These are phyloP conservation scores for Aleiodes leptofemur DNA, from an alignment of 2,888 invertebrate species.

Conservation along the genomic window DNA sequence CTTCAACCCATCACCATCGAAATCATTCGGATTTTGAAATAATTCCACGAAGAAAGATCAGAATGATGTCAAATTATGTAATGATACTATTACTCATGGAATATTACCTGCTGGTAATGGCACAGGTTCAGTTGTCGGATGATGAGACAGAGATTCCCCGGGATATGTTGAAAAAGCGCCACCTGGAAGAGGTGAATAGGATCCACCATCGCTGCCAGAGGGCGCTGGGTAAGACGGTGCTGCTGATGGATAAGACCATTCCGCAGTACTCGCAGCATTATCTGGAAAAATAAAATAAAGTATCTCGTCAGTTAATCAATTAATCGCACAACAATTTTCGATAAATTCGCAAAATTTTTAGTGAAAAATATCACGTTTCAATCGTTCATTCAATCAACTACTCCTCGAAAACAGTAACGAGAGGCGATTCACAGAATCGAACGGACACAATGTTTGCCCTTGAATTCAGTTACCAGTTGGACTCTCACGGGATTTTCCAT, in stretches of 20 bases:
- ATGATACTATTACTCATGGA: not conserved
- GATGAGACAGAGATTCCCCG: slow-evolving; percentile 72
- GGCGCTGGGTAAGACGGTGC: slow-evolving; percentile 71
- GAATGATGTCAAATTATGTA: no score
- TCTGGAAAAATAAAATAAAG: slow-evolving; percentile 59
- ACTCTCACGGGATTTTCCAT: not conserved
- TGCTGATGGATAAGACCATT: slow-evolving; percentile 71
- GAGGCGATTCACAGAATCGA: no score
- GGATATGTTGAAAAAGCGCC: slow-evolving; percentile 73
- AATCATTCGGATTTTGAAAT: no score
- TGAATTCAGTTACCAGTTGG: no score
- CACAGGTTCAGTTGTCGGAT: slow-evolving; percentile 73
- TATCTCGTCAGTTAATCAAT: not conserved
- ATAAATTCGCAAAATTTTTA: no score
- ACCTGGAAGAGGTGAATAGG: slow-evolving; percentile 73
- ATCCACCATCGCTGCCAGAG: slow-evolving; percentile 69
- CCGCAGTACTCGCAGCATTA: slow-evolving; percentile 64
- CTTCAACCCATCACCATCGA: no score
- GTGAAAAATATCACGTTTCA: no score
- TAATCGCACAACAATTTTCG: not conserved
- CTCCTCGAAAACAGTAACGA: no score
- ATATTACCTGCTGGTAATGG: slow-evolving; percentile 70
- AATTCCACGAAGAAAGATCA: no score
- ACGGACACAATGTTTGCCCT: no score
- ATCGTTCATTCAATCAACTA: no score